Evolutionary conservation across 2,888 invertebrate species (phyloP).

Genomic region (Cataglyphis livida): DNA sequence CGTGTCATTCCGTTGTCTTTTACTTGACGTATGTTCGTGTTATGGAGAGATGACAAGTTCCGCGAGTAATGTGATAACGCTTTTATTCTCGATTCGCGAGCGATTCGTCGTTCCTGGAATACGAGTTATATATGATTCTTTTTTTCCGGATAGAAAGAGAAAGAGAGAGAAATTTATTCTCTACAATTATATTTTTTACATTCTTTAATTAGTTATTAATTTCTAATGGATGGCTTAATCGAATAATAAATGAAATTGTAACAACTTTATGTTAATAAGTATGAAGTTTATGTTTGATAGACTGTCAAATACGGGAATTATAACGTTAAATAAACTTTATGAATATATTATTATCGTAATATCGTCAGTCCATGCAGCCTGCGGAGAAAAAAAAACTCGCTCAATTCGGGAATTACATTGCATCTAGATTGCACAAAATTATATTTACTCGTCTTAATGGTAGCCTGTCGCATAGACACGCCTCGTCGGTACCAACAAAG

Average conservation of each 20-base stretch:
- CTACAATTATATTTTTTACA: too few relatives aligned
- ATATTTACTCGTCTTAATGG: slow-evolving; percentile 73
- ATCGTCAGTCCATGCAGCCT: neutral
- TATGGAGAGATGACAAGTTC: slow-evolving; percentile 8
- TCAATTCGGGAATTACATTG: slow-evolving; percentile 37
- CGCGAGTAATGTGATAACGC: slow-evolving; percentile 1
- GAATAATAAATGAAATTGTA: neutral
- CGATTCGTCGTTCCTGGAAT: slow-evolving; percentile 4
- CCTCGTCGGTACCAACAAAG: slow-evolving; percentile 71
- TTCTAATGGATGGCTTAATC: neutral
- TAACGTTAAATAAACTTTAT: neutral
- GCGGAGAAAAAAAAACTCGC: neutral
- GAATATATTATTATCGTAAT: neutral
- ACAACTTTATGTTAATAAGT: neutral
- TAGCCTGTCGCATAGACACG: slow-evolving; percentile 69
- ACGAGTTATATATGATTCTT: neutral
- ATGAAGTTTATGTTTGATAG: neutral
- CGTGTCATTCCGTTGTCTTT: neutral
- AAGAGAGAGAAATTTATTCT: too few relatives aligned
- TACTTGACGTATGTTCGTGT: neutral
- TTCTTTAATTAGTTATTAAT: neutral
- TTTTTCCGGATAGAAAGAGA: neutral
- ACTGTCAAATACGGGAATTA: neutral
- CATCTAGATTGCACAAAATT: slow-evolving; percentile 71
- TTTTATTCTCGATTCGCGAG: slow-evolving; percentile 7